phyloP scores from a whole-genome alignment of 1,140 invertebrate species.

The Hesperophylax magnus region DNA sequence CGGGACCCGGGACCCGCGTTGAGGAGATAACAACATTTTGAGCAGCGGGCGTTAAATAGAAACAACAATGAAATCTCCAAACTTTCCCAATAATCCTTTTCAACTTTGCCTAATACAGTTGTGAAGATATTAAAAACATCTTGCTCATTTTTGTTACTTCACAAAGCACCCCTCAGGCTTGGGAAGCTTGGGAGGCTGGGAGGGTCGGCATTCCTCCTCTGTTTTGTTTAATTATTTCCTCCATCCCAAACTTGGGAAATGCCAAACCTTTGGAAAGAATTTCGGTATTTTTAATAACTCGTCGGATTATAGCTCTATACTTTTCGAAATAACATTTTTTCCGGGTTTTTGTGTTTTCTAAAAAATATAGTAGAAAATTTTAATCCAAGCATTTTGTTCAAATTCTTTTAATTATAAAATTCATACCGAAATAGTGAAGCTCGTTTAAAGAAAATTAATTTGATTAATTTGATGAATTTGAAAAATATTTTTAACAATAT shows the following conservation, averaged over 20 bases:
- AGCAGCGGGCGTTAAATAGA: slow-evolving; percentile 49
- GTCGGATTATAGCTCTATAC: slow-evolving; percentile 28
- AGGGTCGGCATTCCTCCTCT: slow-evolving; percentile 51
- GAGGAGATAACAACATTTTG: slow-evolving; percentile 27
- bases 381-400: slow-evolving; percentile 8
- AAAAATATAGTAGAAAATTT: background rate
- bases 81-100: slow-evolving; percentile 58
- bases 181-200: slow-evolving; percentile 41
- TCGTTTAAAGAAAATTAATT: no score
- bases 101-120: slow-evolving; percentile 58
- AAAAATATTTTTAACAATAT: no score
- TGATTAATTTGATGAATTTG: no score
- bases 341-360: background rate
- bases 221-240: slow-evolving; percentile 58
- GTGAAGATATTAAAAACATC: slow-evolving; percentile 59
- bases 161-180: slow-evolving; percentile 50
- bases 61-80: slow-evolving; percentile 58
- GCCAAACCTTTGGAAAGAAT: slow-evolving; percentile 50
- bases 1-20: no score
- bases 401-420: slow-evolving; percentile 26
- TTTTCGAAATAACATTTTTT: slow-evolving; percentile 27
- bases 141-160: slow-evolving; percentile 57
- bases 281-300: slow-evolving; percentile 53
- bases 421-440: background rate
- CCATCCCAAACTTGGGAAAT: slow-evolving; percentile 53